phyloP scores from a whole-genome alignment of 2,113 vertebrate genomes.

The Lophochroa leadbeateri region DNA sequence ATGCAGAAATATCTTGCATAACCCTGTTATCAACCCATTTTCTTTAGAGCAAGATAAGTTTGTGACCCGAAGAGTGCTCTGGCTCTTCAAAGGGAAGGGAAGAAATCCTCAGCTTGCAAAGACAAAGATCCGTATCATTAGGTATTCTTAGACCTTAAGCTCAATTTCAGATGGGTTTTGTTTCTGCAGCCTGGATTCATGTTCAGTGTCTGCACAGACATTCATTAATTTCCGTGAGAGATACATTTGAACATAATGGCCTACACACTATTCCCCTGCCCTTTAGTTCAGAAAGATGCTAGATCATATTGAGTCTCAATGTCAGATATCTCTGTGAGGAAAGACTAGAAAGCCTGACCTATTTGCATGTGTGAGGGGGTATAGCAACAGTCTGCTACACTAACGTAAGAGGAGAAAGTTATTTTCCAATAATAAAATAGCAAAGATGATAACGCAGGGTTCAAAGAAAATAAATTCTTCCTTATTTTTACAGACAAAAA shows the following conservation, averaged over 20 bases:
- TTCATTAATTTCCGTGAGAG: not conserved
- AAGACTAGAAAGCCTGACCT: constrained; percentile 1
- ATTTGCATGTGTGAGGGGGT: not conserved
- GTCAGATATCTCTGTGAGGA: constrained; percentile 34
- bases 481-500: not conserved
- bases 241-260: not conserved
- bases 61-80: not conserved
- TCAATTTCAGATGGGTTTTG: not conserved
- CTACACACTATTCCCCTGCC: not conserved
- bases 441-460: not conserved
- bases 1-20: not conserved
- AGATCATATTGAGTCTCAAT: not conserved
- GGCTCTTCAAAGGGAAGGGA: not conserved
- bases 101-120: not conserved
- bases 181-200: not conserved
- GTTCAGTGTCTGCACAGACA: not conserved
- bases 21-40: not conserved
- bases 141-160: not conserved
- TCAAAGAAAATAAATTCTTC: not conserved
- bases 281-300: constrained; percentile 20
- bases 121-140: not conserved
- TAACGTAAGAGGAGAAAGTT: not conserved
- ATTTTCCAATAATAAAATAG: not conserved
- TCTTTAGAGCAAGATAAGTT: not conserved
- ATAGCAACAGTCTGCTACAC: not conserved